These are phyloP conservation scores for Medauroidea extradentata DNA, from an alignment of 1,140 invertebrate genomes.

Conservation along the genomic window DNA sequence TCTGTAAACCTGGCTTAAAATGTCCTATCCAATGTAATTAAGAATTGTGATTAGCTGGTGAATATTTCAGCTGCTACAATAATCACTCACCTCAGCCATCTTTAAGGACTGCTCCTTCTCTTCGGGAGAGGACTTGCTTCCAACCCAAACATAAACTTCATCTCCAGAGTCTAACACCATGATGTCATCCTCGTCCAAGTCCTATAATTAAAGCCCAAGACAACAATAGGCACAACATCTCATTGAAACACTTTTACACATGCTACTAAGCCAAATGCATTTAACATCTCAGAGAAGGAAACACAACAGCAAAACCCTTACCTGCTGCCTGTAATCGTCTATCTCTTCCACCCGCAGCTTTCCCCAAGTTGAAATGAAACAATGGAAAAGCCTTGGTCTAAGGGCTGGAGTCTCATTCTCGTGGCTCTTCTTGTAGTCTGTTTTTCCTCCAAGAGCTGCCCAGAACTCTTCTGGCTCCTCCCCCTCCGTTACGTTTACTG, in stretches of 20 bases:
- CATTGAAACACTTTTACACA: no score
- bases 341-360: slow-evolving; percentile 66
- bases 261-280: no score
- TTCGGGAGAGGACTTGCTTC: slow-evolving; percentile 60
- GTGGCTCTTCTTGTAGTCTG: slow-evolving; percentile 49
- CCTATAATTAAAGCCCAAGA: no score
- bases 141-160: slow-evolving; percentile 72
- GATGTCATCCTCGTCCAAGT: slow-evolving; percentile 69
- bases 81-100: slow-evolving; percentile 54
- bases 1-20: no score
- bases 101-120: slow-evolving; percentile 56
- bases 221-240: no score
- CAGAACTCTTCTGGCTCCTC: slow-evolving; percentile 72
- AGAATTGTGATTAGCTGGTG: no score
- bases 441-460: slow-evolving; percentile 62
- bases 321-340: slow-evolving; percentile 55
- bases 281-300: slow-evolving; percentile 18
- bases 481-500: slow-evolving; percentile 57
- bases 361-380: slow-evolving; percentile 51
- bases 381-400: slow-evolving; percentile 59
- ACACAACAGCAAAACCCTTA: slow-evolving; percentile 20
- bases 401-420: slow-evolving; percentile 38
- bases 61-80: no score
- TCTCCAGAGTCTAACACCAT: slow-evolving; percentile 70
- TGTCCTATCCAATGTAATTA: no score